Percentiles rank a stretch among this genome's conserved stretches.
Conservation (phyloP, 2,797 vertebrate species). For the Myotis vivesi region DNA sequence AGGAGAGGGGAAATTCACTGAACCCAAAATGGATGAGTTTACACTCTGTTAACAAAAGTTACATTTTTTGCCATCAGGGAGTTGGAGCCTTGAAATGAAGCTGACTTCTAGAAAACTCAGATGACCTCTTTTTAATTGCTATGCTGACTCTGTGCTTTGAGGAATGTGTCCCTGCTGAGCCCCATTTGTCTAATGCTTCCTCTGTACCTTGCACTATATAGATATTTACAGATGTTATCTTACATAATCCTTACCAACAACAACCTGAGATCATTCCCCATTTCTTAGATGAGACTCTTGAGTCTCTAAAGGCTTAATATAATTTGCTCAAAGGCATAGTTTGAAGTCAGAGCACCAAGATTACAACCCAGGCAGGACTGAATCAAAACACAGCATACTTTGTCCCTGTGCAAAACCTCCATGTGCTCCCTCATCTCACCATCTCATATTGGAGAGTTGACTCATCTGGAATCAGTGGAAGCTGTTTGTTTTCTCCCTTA, state of each 20-base stretch:
- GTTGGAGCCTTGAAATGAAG: neutral
- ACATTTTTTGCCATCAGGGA: neutral
- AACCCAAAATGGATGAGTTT: neutral
- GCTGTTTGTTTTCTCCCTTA: neutral
- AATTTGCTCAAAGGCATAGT: neutral
- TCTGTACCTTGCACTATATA: no score
- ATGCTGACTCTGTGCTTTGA: neutral
- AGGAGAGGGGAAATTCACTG: neutral
- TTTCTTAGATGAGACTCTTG: neutral
- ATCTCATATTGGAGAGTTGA: neutral
- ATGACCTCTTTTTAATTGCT: neutral
- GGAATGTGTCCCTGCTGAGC: neutral
- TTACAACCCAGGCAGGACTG: neutral
- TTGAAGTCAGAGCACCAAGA: neutral
- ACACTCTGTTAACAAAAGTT: neutral
- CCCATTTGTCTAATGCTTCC: neutral
- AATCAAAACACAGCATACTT: neutral
- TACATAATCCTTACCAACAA: neutral
- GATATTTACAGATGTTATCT: neutral
- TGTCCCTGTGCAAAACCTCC: neutral
- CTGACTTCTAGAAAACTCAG: neutral
- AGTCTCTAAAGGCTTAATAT: neutral
- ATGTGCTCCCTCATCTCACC: accelerated
- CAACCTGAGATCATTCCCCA: neutral
- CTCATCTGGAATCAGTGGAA: neutral